Base-by-base conservation (phyloP, 2,888 invertebrate species). In the Harpalus rubripes region DNA sequence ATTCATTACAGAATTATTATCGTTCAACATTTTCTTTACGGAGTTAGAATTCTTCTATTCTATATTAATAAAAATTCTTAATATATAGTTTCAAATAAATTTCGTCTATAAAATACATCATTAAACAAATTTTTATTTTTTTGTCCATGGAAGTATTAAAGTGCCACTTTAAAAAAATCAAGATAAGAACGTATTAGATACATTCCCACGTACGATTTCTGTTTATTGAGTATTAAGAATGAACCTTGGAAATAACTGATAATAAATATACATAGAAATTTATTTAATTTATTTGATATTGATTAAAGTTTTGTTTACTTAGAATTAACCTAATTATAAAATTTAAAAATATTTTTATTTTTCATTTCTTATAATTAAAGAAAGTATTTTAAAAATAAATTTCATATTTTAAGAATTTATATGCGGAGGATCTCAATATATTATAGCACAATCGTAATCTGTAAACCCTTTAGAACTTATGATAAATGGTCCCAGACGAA, bases 191-290 rank as follows among this genome's bases (percentile, higher is more conserved):
- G 26, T 39, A n/a, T 68, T 52, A 52, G 44, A 12, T 52, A 52
- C 44, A 52, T 68, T 32, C 15, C 32, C 68, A 68, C 22, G 32
- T 68, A 32, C 32, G 39, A 68, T 74, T 74, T 74, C 18, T 74
- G 16, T 74, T 74, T 74, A 22, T 44, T 41, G 41, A 18, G 18
- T 68, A 74, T 74, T 44, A 32, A 74, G 44, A 74, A 44, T 15
- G 16, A 18, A 44, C 72, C 72, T 74, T 74, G 72, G 52, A 68
- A 44, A 74, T 39, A 39, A 74, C 44, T 74, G 72, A 74, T 74
- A 74, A 74, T 74, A 44, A 8, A 52, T 52, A 10, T 52, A 52
- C 10, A 52, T 7, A 32, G 32, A 63, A 63, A 26, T 63, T 63
- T 63, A 63, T 63, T 63, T 52, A 52, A 63, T 63, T 63, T 52